Percentiles rank a stretch among this genome's conserved stretches.
These are phyloP conservation scores for human (Homo sapiens) DNA, from an alignment of 2,113 vertebrate genomes.

Conservation along the genomic window DNA sequence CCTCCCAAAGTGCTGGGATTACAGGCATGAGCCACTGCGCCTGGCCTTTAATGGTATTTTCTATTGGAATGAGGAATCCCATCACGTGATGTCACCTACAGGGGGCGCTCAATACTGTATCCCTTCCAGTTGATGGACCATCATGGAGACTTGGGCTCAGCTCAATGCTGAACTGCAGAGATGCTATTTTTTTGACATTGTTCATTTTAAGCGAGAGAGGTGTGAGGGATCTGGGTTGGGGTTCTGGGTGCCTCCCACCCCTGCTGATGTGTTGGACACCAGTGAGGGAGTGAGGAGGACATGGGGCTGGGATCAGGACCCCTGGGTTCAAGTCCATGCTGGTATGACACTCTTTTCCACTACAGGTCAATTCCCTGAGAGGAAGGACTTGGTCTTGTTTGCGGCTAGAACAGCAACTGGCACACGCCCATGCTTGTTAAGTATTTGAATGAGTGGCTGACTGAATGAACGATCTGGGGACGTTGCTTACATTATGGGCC, in stretches of 20 bases:
- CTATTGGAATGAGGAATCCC: fast-evolving
- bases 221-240: background rate
- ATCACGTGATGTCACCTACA: background rate
- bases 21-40: too few species aligned
- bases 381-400: background rate
- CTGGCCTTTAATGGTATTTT: background rate
- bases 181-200: background rate
- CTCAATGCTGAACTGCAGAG: background rate
- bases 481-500: background rate
- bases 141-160: background rate
- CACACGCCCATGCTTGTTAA: fast-evolving
- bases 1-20: too few species aligned
- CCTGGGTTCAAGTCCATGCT: background rate
- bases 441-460: background rate
- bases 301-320: background rate
- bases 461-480: background rate
- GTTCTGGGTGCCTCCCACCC: background rate
- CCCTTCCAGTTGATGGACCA: background rate
- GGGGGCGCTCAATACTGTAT: background rate
- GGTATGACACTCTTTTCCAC: background rate
- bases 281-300: background rate
- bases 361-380: background rate
- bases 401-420: background rate
- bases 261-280: background rate
- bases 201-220: background rate